phyloP scores from a whole-genome alignment of 2,113 vertebrate genomes.

The Lonchura striata region DNA sequence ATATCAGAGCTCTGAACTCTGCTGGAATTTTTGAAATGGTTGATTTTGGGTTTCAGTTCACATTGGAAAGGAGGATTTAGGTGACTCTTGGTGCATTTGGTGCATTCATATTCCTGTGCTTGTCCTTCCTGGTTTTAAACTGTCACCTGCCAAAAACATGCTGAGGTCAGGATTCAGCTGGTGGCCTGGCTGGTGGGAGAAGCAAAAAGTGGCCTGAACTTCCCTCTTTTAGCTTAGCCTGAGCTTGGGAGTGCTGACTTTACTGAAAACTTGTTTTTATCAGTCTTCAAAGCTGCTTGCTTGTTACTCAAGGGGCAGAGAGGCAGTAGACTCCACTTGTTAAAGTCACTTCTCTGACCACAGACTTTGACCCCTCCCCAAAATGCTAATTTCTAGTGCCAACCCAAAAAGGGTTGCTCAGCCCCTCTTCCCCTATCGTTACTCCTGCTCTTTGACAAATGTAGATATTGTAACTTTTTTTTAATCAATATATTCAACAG shows the following conservation, averaged over 20 bases:
- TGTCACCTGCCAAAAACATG: neutral
- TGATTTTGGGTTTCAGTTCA: neutral
- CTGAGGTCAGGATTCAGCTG: constrained; percentile 33
- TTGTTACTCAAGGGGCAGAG: constrained; percentile 3
- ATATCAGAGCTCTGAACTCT: constrained; percentile 6
- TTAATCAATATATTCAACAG: neutral
- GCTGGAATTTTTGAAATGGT: neutral
- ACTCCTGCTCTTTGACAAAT: neutral
- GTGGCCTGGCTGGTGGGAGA: neutral
- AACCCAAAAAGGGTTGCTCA: neutral
- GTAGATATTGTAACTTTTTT: neutral
- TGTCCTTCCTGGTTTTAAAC: neutral
- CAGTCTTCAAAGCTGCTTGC: neutral
- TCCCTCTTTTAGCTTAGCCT: constrained; percentile 17
- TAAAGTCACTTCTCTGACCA: neutral
- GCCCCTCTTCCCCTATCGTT: neutral
- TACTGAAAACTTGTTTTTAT: constrained; percentile 50
- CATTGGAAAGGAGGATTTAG: neutral
- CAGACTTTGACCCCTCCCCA: neutral
- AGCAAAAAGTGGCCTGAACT: neutral
- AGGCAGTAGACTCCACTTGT: neutral
- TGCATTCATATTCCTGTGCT: neutral
- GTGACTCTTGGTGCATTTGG: neutral
- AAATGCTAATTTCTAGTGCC: neutral
- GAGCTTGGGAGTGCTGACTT: constrained; percentile 46